Evolutionary conservation across 2,888 invertebrate species (phyloP), one percentile per base, ranked within the genome.

Genomic region (Mesorhabditis spiculigera): DNA sequence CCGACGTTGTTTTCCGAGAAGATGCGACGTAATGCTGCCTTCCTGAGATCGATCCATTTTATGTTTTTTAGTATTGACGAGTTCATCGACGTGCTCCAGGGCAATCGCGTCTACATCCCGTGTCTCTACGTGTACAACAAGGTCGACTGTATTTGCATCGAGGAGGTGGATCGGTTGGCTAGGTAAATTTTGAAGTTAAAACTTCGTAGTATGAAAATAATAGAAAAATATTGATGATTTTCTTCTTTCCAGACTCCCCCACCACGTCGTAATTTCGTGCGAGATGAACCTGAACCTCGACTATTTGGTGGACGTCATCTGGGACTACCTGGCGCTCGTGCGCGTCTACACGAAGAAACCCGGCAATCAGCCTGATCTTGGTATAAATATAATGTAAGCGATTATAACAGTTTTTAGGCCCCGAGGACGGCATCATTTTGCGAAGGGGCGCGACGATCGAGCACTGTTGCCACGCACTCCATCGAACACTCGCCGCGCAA

Each of bases 201-300:
- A 50, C 58, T n/a, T 50, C 3, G 28, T 28, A 28, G 28, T 28
- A 28, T 28, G 28, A 28, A 28, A 28, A 3, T 3, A 28, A 28
- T 3, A n/a, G 28, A 3, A 3, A 28, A 28, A 3, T 28, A 3
- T 28, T 28, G 28, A 28, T 28, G 10, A 50, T 13, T 50, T n/a
- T n/a, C 6, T 28, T 5, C 28, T 42, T 43, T 73, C 28, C 61
- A 75, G 73, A 50, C 65, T 77, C 68, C 81, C 81, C 6, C 82
- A 86, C 73, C 82, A 81, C 65, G 78, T 83, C n/a, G 82, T 89
- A 89, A 86, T 67, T 88, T 96, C 96, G 88, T 98, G 98, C 89
- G 97, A 98, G 88, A 94, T 98, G 95, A 94, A 94, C 87, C 89
- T 98, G 68, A 99, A 99, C 88, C 89, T 98, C 86, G 98, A 99